These are phyloP conservation scores for Eupithecia abbreviata DNA, from an alignment of 2,888 invertebrate genomes.

Conservation along the genomic window DNA sequence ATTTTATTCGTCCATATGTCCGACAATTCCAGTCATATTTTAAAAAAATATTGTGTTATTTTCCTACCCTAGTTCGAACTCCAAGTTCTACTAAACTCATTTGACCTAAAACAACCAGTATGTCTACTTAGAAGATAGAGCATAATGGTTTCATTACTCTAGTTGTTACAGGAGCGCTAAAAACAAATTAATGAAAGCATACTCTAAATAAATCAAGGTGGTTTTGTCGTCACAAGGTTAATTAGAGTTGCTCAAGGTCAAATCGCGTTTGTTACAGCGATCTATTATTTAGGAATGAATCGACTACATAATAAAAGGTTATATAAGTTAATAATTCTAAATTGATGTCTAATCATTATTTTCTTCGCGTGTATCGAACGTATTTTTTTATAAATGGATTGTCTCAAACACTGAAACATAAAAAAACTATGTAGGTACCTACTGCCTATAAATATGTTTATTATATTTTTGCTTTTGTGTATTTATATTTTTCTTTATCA, in stretches of 20 bases:
- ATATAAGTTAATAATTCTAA: not conserved
- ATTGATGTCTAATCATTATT: not conserved
- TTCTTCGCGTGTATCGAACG: not conserved
- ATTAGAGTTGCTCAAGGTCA: not conserved
- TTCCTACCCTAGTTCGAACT: not conserved
- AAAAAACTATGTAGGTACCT: too few species aligned
- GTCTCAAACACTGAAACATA: too few species aligned
- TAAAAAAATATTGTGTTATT: too few species aligned
- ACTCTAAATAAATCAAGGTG: not conserved
- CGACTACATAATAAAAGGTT: not conserved
- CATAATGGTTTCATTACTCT: not conserved
- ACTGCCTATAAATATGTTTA: too few species aligned
- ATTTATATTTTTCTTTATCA: too few species aligned
- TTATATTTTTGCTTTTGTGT: too few species aligned
- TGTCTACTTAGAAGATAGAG: not conserved
- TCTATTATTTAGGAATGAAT: not conserved
- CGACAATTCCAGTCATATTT: too few species aligned
- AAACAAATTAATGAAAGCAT: not conserved
- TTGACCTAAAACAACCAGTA: not conserved
- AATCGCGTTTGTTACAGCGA: not conserved
- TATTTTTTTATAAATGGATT: not conserved
- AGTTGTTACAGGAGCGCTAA: not conserved
- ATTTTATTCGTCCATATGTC: too few species aligned
- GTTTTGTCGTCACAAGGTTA: not conserved
- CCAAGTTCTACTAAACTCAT: not conserved